Evolutionary conservation across 2,113 vertebrate genomes (phyloP), one percentile per base, ranked within the genome.

Genomic region (Takifugu flavidus): DNA sequence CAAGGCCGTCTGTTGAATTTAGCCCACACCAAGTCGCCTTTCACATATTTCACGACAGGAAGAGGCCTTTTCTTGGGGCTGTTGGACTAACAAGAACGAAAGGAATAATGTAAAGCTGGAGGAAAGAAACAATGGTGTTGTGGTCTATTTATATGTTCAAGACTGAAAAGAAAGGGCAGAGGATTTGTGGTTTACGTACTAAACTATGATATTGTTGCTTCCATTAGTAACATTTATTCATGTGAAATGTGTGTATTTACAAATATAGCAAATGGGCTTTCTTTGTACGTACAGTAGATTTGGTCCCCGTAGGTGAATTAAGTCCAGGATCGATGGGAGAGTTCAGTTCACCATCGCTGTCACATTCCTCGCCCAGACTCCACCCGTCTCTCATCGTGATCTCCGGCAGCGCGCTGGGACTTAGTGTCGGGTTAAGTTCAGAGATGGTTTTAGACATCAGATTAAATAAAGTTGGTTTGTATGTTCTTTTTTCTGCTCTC

Each of bases 1-100:
- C 97, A 99, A 6, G 97, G 96, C 56, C 95, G 90, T 72, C 94
- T 92, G 90, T 95, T 96, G 87, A 98, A 96, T 86, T 99, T 99
- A 78, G 95, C 95, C 97, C 97, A 99, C 74, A 99, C 96, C 70
- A 99, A 83, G 86, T 98, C 94, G 65, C 95, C 95, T 79, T 94
- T 90, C 76, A 92, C 81, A 82, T 94, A 95, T 81, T 93, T 94
- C 25, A 87, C 84, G 60, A 92, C 79, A 55, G 93, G 93, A 28
- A 89, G 67, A 74, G 89, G 83, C 73, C 92, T 96, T 89, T 94
- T 98, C 90, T 90, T 89, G 90, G 92, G 90, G 83, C 92, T 91
- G 58, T 92, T 91, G 89, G 93, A 94, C 94, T 91, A 74, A 89
- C 72, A 66, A 58, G 14, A 51, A 81, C 42, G 83, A 88, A 77